Evolutionary conservation across 1,140 invertebrate species (phyloP), one percentile per base, ranked within the genome.

Genomic region (Listronotus oregonensis): DNA sequence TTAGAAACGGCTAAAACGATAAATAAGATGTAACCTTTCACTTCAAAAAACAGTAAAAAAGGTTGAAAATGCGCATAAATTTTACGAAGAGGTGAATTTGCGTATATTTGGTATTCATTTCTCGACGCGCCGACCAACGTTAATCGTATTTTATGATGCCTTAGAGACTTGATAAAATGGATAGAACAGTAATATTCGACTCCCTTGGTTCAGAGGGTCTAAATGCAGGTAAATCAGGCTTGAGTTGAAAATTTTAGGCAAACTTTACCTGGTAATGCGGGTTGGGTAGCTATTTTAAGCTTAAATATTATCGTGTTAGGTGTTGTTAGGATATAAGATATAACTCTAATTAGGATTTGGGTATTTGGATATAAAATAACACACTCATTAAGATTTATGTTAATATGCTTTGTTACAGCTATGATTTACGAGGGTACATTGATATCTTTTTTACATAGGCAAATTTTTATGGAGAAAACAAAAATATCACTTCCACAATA

Each of bases 101-200:
- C 49, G 18, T 51, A 51, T 27, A 51, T 51, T 51, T 31, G 43
- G 27, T 14, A 18, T 37, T 37, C 11, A 37, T 37, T 37, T 37
- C 34, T 32, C 18, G 49, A 7, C 17, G 31, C 11, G 18, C 31
- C 27, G 31, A 14, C 31, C 31, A 12, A 6, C 49, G 49, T 51
- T 51, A 51, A 51, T 51, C 49, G 49, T 51, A 51, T 51, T 51
- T 51, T 51, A 51, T 21, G 49, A 51, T 27, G 27, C 49, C 18
- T 31, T 51, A 9, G 49, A 51, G 49, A 51, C 18, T 12, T 8
- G 27, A n/a, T n/a, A 31, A 31, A 51, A 51, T 18, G 49, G 27
- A 15, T 18, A 32, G 27, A 51, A 51, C 27, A 10, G 49, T 31
- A 51, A 51, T 51, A 51, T 51, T 51, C 31, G 27, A 8, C 18